Evolutionary conservation across 92 coral and sea anemone genomes (phyloP), one percentile per base, ranked within the genome.

Genomic region (Porites evermanni): DNA sequence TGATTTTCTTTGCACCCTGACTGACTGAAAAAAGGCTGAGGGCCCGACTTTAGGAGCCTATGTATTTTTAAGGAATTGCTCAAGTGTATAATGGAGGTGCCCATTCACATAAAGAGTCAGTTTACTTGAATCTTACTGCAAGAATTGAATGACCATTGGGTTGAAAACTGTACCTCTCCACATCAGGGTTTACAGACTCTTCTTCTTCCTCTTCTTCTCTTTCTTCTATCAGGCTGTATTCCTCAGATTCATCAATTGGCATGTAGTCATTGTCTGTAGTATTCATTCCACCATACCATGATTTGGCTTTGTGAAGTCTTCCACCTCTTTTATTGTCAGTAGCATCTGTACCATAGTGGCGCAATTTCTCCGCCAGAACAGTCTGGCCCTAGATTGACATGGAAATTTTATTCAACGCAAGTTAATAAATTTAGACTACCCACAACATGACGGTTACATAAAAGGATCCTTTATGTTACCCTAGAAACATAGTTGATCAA

Each of bases 251-350:
- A 32, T 90, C 93, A 32, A 94, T 88, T 23, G 98, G 95, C 67
- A 68, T 74, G 67, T 85, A 90, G 61, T 94, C 96, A 90, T 92
- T 86, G 82, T 94, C 93, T 9, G 81, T 58, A 3, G 89, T 56
- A 74, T 94, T 91, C 98, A 94, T 94, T 72, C 98, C 98, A 86
- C 96, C 95, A 29, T 93, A 94, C 98, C 98, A 94, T 17, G 98
- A 94, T 77, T 91, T 94, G 67, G 98, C 93, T 73, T 94, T 94
- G n/a, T 70, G 91, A 72, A 94, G 89, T 17, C 94, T 90, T 64
- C 64, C 85, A 6, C 67, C 60, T 65, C 74, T 73, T 18, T n/a
- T 66, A 60, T 80, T 88, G 66, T 92, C 98, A 1, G 88, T 71
- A 54, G 83, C 84, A 67, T 94, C 98, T 64, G 93, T 86, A 68